A percentile compares a stretch with the other conserved stretches of the same genome.
phyloP scores from a whole-genome alignment of 2,797 vertebrate species.

The Tinamus major region DNA sequence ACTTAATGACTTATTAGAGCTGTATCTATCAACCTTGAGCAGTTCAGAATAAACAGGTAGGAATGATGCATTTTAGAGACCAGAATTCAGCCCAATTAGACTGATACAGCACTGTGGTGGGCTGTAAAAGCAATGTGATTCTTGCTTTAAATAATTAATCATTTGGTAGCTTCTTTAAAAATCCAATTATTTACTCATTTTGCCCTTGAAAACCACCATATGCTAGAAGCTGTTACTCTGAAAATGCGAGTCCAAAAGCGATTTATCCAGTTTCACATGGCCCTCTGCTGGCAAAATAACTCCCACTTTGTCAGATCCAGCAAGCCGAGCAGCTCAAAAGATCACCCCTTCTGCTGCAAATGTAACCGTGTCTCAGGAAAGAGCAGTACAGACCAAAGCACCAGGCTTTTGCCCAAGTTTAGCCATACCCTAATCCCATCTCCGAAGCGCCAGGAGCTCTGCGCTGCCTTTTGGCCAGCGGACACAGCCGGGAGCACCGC shows the following conservation, averaged over 20 bases:
- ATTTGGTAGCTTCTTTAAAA: constrained; percentile 17
- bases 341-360: background rate
- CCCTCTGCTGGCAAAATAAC: constrained; percentile 81
- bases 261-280: constrained; percentile 78
- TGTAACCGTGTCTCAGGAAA: background rate
- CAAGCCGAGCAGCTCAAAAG: background rate
- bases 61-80: constrained; percentile 16
- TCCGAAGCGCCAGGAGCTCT: background rate
- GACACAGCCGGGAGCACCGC: constrained; percentile 3
- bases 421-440: background rate
- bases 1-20: constrained; percentile 58
- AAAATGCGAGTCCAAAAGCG: constrained; percentile 1
- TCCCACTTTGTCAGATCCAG: constrained; percentile 23
- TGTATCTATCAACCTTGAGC: constrained; percentile 45
- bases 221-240: constrained; percentile 22
- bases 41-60: constrained; percentile 47
- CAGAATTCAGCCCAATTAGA: constrained; percentile 42
- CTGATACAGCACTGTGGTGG: background rate
- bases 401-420: constrained; percentile 34
- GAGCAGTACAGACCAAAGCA: background rate
- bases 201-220: constrained; percentile 59
- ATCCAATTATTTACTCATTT: constrained; percentile 60
- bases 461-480: constrained; percentile 9
- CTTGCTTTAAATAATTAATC: constrained; percentile 55
- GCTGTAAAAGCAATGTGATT: constrained; percentile 19